Evolutionary conservation across 2,888 invertebrate genomes (phyloP).

Genomic region (Anagyrus pseudococci): DNA sequence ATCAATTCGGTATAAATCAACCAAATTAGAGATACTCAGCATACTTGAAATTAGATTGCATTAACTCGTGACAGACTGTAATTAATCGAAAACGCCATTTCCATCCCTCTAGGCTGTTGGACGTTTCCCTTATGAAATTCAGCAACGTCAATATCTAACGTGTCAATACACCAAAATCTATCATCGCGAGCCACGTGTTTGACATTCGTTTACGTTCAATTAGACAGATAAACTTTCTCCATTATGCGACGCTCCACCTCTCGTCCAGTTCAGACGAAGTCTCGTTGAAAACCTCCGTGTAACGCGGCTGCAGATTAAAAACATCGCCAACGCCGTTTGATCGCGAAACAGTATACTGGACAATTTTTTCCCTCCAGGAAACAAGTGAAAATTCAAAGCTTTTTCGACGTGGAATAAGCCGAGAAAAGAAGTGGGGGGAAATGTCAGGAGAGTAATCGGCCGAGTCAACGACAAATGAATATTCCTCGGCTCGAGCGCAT

Average conservation of each 20-base stretch:
- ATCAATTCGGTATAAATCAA: not conserved
- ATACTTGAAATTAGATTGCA: slow-evolving; percentile 7
- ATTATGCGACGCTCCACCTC: too few species aligned
- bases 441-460: slow-evolving; percentile 15
- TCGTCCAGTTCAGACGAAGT: too few species aligned
- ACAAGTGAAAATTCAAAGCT: too few species aligned
- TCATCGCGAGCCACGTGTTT: slow-evolving; percentile 18
- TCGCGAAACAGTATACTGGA: too few species aligned
- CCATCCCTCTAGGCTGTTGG: not conserved
- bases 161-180: slow-evolving; percentile 22
- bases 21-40: slow-evolving; percentile 2
- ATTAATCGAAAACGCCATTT: slow-evolving; percentile 14
- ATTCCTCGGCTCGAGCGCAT: not conserved
- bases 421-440: not conserved
- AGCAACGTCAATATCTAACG: slow-evolving; percentile 11
- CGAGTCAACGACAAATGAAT: slow-evolving; percentile 20
- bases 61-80: slow-evolving; percentile 2
- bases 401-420: too few species aligned
- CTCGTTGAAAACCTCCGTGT: too few species aligned
- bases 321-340: too few species aligned
- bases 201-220: slow-evolving; percentile 25
- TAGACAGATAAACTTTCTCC: too few species aligned
- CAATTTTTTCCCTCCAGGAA: too few species aligned
- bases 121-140: not conserved
- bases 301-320: too few species aligned